These are phyloP conservation scores for Neoitamus cyanurus DNA, from an alignment of 2,888 invertebrate genomes.

Conservation along the genomic window DNA sequence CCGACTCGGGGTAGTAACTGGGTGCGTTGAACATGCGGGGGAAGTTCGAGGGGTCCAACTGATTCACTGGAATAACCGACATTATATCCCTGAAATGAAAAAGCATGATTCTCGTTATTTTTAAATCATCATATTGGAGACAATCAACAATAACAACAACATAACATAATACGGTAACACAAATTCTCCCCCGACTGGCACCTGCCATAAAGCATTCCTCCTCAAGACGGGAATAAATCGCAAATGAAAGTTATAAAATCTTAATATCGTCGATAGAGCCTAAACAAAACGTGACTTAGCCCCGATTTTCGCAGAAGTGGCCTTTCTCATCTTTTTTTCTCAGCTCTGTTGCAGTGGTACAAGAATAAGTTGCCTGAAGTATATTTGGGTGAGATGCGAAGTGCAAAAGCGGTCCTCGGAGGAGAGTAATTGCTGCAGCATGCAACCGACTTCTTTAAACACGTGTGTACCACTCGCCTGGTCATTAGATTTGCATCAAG, in stretches of 20 bases:
- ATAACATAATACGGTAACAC: not conserved
- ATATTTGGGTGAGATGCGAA: not conserved
- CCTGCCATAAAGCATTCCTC: not conserved
- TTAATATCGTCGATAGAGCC: constrained; percentile 40
- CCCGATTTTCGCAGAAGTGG: constrained; percentile 10
- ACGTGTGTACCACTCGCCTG: constrained; percentile 13
- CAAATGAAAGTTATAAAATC: constrained; percentile 1
- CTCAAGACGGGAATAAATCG: not conserved
- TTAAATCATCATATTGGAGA: not conserved
- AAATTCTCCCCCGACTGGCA: not conserved
- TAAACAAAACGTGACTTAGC: constrained; percentile 49
- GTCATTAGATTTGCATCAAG: not conserved
- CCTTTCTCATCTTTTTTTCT: not conserved
- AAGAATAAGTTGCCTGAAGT: not conserved
- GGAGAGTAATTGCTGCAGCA: not conserved
- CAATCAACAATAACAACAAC: too few relatives aligned
- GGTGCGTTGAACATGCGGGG: constrained; percentile 66
- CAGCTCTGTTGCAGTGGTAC: not conserved
- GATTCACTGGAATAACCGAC: constrained; percentile 64
- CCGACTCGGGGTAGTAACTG: constrained; percentile 65
- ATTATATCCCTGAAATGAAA: constrained; percentile 61
- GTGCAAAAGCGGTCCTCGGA: not conserved
- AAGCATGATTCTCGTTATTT: not conserved
- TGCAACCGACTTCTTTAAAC: not conserved
- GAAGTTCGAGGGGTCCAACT: constrained; percentile 64